Evolutionary conservation across 2,113 vertebrate species (phyloP).

Genomic region (Oreochromis tanganicae): DNA sequence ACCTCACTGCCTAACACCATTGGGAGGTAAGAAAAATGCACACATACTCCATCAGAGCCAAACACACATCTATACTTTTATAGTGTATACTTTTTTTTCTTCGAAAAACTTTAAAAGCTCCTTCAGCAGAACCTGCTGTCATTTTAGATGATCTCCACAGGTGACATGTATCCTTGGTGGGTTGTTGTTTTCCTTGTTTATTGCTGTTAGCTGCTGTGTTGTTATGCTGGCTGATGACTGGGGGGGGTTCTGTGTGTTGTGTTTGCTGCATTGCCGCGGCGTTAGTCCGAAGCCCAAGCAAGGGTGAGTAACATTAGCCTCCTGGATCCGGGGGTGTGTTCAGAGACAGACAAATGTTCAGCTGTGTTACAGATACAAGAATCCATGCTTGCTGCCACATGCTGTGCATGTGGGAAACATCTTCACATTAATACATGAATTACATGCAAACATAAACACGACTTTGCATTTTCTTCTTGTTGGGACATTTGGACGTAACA

Average conservation of each 20-base stretch:
- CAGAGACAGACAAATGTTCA: conserved; percentile 48
- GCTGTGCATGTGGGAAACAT: not conserved
- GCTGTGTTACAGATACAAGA: conserved; percentile 33
- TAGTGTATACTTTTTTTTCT: not conserved
- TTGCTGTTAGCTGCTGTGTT: conserved; percentile 36
- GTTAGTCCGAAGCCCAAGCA: conserved; percentile 71
- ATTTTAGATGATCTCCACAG: not conserved
- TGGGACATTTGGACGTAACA: not conserved
- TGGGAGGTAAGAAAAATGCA: conserved; percentile 82
- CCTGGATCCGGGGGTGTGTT: conserved; percentile 53
- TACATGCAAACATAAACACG: conserved; percentile 41
- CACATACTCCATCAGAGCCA: not conserved
- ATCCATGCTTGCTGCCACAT: not conserved
- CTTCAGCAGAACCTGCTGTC: not conserved
- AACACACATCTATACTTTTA: not conserved
- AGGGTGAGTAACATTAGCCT: conserved; percentile 68
- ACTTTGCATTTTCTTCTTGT: not conserved
- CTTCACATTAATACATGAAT: not conserved
- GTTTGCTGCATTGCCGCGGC: conserved; percentile 65
- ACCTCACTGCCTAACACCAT: conserved; percentile 92
- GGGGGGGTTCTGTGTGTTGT: conserved; percentile 69
- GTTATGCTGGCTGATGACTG: conserved; percentile 56
- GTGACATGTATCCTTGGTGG: conserved; percentile 4
- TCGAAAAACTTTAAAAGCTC: not conserved
- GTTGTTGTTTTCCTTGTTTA: conserved; percentile 39